A percentile compares a stretch with the other conserved stretches of the same genome.
These are phyloP conservation scores for Brachyhypopomus gauderio DNA, from an alignment of 2,113 vertebrate genomes.

Conservation along the genomic window DNA sequence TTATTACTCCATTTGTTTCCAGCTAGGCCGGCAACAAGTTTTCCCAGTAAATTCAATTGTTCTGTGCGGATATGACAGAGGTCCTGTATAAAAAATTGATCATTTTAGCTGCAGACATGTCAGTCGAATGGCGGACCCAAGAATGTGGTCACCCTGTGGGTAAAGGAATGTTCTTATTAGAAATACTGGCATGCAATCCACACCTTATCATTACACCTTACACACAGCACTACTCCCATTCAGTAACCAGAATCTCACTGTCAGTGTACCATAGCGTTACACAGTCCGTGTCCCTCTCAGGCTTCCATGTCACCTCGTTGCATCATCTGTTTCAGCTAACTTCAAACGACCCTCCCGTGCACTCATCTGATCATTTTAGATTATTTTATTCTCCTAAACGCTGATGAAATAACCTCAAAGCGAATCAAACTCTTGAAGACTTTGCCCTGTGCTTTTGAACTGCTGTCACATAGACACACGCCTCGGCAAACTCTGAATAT, in stretches of 20 bases:
- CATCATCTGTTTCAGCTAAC: conserved; percentile 46
- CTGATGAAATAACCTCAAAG: conserved; percentile 48
- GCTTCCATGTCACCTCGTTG: conserved; percentile 44
- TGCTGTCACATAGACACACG: not conserved
- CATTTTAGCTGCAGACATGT: conserved; percentile 22
- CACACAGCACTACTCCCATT: not conserved
- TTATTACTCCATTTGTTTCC: conserved; percentile 33
- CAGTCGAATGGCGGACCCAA: not conserved
- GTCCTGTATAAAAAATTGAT: conserved; percentile 23
- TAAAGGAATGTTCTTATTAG: not conserved
- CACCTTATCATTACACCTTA: too few species aligned
- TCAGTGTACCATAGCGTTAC: conserved; percentile 1
- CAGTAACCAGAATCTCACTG: conserved; percentile 7
- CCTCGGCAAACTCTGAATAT: not conserved
- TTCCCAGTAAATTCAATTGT: conserved; percentile 24
- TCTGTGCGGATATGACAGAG: conserved; percentile 40
- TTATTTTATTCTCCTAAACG: conserved; percentile 31
- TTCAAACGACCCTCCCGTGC: conserved; percentile 37
- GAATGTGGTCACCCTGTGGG: not conserved
- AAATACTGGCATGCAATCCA: too few species aligned
- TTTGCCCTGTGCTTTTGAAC: not conserved
- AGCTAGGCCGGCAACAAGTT: conserved; percentile 48
- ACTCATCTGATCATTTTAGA: conserved; percentile 40
- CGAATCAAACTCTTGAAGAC: conserved; percentile 5
- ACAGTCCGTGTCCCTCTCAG: not conserved